Conservation (phyloP, 2,797 vertebrate genomes). For the Danio kyathit region DNA sequence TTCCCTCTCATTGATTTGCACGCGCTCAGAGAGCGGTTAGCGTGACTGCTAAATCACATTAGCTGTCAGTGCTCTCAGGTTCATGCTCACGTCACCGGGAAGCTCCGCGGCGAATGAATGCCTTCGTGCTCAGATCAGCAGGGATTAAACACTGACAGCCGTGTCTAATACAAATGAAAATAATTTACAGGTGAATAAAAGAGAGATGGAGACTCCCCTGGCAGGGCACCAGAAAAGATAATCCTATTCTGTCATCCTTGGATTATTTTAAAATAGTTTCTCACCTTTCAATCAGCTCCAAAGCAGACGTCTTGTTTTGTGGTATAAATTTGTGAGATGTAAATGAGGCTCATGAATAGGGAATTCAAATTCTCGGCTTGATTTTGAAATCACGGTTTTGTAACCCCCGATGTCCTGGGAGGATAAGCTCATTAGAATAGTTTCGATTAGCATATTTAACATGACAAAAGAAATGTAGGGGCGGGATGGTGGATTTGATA, state of each 20-base stretch:
- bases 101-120: constrained; percentile 80
- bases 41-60: constrained; percentile 82
- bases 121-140: constrained; percentile 68
- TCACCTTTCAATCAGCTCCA: constrained; percentile 45
- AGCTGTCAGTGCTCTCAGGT: constrained; percentile 75
- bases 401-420: not conserved
- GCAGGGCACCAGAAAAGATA: constrained; percentile 43
- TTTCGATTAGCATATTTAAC: constrained; percentile 1
- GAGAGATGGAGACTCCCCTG: constrained; percentile 60
- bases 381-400: constrained; percentile 20
- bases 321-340: constrained; percentile 1
- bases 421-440: not conserved
- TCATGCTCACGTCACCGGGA: constrained; percentile 75
- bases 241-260: constrained; percentile 43
- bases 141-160: constrained; percentile 75
- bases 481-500: not conserved
- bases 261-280: constrained; percentile 50
- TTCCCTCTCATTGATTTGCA: constrained; percentile 81
- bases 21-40: constrained; percentile 78
- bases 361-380: constrained; percentile 1
- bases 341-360: constrained; percentile 11
- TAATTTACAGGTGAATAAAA: constrained; percentile 73
- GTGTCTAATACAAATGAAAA: constrained; percentile 79
- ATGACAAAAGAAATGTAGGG: constrained; percentile 6
- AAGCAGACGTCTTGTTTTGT: constrained; percentile 23